Conservation (phyloP, 2,888 invertebrate species). For the Diadegma fenestrale region DNA sequence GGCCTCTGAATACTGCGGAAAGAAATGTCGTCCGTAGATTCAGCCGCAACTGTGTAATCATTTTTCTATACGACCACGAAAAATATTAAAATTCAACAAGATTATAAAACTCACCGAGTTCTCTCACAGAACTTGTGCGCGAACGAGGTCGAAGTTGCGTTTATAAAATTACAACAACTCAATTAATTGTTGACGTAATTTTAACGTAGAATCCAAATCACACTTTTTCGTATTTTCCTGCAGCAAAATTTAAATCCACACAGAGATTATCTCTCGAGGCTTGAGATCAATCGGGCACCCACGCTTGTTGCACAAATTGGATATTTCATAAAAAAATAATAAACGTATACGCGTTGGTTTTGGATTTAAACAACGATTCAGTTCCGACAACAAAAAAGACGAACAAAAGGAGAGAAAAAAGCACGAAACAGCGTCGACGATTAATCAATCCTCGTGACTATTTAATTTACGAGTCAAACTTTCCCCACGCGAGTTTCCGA, state of each 20-base stretch:
- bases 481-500: constrained; percentile 47
- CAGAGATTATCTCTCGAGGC: constrained; percentile 37
- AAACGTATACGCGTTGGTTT: no score
- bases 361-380: neutral
- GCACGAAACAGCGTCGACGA: constrained; percentile 70
- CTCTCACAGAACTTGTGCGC: constrained; percentile 40
- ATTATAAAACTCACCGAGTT: constrained; percentile 61
- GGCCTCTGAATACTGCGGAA: constrained; percentile 71
- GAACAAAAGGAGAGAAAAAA: constrained; percentile 42
- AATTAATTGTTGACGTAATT: constrained; percentile 26
- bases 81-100: constrained; percentile 1
- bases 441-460: constrained; percentile 49
- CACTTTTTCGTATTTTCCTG: constrained; percentile 21
- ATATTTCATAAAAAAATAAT: constrained; percentile 6
- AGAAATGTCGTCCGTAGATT: constrained; percentile 14
- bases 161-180: constrained; percentile 11
- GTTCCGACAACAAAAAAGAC: constrained; percentile 22
- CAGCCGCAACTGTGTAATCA: constrained; percentile 25
- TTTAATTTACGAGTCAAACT: constrained; percentile 35
- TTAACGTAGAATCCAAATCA: constrained; percentile 59
- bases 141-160: constrained; percentile 41
- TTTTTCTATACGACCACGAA: neutral
- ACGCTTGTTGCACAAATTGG: constrained; percentile 58
- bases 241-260: constrained; percentile 50
- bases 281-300: constrained; percentile 58